Percentiles rank a stretch among this genome's conserved stretches.
Conservation (phyloP, 2,113 vertebrate genomes). For the Dromas ardeola region DNA sequence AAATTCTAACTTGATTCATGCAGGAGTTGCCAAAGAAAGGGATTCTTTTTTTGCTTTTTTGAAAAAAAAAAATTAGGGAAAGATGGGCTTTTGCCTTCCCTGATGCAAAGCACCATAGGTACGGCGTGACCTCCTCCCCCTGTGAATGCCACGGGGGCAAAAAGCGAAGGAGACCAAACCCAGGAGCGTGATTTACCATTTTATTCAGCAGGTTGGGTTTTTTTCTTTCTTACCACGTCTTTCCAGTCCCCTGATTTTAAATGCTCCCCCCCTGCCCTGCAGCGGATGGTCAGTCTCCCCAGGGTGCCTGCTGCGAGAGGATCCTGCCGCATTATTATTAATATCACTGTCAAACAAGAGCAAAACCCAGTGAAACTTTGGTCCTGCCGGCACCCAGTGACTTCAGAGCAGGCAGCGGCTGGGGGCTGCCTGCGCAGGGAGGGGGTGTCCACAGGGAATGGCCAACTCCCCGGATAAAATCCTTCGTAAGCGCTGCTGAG, state of each 20-base stretch:
- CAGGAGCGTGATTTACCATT: background rate
- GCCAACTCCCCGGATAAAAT: background rate
- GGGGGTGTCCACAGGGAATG: background rate
- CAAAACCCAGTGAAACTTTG: background rate
- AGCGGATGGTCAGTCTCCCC: background rate
- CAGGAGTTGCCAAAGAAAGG: background rate
- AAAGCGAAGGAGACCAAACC: background rate
- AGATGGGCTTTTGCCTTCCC: background rate
- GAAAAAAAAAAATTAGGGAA: background rate
- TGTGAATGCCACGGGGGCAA: background rate
- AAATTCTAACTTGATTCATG: background rate
- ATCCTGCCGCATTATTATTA: conserved; percentile 3
- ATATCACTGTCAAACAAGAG: background rate
- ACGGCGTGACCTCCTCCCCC: background rate
- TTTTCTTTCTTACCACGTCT: background rate
- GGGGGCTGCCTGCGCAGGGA: background rate
- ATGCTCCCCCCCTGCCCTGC: background rate
- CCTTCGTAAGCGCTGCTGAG: background rate
- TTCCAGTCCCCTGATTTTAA: background rate
- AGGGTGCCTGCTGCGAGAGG: background rate
- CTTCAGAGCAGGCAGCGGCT: background rate
- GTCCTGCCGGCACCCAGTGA: background rate
- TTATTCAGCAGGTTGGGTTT: background rate
- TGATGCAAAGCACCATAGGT: accelerated
- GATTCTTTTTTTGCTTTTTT: background rate